Evolutionary conservation across 2,113 vertebrate genomes (phyloP).

Genomic region (Notothenia rossii): DNA sequence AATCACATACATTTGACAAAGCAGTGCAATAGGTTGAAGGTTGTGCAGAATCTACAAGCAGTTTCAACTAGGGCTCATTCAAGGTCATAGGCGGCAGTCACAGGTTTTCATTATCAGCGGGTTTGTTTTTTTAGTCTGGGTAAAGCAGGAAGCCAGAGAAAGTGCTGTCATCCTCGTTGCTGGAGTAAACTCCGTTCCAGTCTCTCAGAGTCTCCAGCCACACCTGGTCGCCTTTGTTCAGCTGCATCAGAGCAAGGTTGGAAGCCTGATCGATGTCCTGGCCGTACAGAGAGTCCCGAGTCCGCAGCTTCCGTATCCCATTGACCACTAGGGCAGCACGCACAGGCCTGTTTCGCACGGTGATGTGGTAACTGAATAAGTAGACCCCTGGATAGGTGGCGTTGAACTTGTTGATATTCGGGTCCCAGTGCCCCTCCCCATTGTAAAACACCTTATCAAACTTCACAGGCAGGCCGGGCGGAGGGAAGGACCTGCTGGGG

Average conservation of each 20-base stretch:
- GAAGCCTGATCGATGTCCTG: conserved; percentile 96
- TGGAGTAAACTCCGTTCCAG: conserved; percentile 94
- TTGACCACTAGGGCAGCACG: conserved; percentile 88
- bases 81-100: conserved; percentile 29
- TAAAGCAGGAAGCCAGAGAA: conserved; percentile 96
- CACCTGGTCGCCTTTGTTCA: conserved; percentile 90
- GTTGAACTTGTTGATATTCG: conserved; percentile 89
- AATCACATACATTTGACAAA: conserved; percentile 39
- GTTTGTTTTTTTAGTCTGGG: conserved; percentile 75
- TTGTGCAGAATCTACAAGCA: conserved; percentile 38
- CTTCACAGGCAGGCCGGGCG: conserved; percentile 88
- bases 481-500: conserved; percentile 90
- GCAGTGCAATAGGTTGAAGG: conserved; percentile 45
- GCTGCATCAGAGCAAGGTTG: conserved; percentile 88
- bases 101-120: conserved; percentile 30
- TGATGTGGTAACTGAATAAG: conserved; percentile 92
- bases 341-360: conserved; percentile 90
- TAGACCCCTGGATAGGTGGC: conserved; percentile 89
- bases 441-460: conserved; percentile 94
- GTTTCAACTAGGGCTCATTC: conserved; percentile 16
- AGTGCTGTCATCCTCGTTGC: conserved; percentile 92
- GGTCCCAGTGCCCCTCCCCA: conserved; percentile 89
- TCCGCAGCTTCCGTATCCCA: conserved; percentile 86
- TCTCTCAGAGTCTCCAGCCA: conserved; percentile 94
- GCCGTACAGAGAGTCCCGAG: conserved; percentile 91